These are phyloP conservation scores for Microtus pennsylvanicus DNA, from an alignment of 2,113 vertebrate genomes.

Conservation along the genomic window DNA sequence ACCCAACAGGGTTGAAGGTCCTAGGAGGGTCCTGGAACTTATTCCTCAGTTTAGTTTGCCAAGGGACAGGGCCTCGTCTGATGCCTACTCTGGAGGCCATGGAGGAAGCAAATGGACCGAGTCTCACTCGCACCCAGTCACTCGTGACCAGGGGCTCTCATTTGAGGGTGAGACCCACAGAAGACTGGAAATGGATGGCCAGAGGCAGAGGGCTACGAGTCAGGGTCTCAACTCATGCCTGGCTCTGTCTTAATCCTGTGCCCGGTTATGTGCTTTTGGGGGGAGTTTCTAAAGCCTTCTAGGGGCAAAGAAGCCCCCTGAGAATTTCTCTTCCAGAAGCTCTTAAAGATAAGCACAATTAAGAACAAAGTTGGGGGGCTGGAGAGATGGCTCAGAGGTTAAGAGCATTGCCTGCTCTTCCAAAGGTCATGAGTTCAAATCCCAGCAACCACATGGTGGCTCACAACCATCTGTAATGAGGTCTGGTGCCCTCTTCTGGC, in stretches of 20 bases:
- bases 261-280: not conserved
- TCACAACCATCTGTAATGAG: no score
- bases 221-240: not conserved
- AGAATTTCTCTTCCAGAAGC: not conserved
- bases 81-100: not conserved
- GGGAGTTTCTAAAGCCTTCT: not conserved
- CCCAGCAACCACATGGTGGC: no score
- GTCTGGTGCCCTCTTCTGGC: no score
- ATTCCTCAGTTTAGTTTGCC: not conserved
- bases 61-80: no score
- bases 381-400: no score
- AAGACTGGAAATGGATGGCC: not conserved
- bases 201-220: not conserved
- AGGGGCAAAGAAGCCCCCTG: not conserved
- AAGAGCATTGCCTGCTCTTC: no score
- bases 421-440: no score
- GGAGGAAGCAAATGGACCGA: not conserved
- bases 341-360: not conserved
- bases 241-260: not conserved
- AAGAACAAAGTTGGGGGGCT: not conserved
- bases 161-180: not conserved
- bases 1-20: accelerated
- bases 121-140: not conserved
- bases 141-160: not conserved
- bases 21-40: not conserved